Base-by-base conservation (phyloP, 2,888 invertebrate genomes). In the Diogma glabrata region DNA sequence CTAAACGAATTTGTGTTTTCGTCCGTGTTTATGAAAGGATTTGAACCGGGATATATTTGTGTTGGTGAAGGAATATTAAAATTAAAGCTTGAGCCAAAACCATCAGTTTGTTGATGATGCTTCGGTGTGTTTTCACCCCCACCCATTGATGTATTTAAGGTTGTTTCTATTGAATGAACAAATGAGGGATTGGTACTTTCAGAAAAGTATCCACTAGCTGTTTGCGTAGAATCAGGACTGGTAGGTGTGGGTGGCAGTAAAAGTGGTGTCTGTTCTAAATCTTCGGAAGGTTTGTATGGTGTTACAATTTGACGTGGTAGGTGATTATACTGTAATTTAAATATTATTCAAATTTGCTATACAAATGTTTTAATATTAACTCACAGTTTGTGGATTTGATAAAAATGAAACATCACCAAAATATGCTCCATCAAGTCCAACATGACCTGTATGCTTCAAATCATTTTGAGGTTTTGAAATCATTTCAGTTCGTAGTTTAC, bases 391-490 rank as follows among this genome's bases (percentile, higher is more conserved):
- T 3, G 69, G 64, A 54, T 64, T 70, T 45, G 69, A 69, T 16
- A 79, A 64, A 60, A 79, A 78, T 3, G 79, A 75, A 53, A 99
- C 82, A 68, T 99, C 94, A 3, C 97, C 97, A 69, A 99, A 99
- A 64, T 90, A 90, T 23, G 93, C 92, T 1, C 97, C 97, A 67
- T 99, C 97, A 40, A 94, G 76, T 1, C 97, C 97, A 10, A 99
- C 92, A 67, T 99, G 99, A 1, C 82, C 76, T 0, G 94, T 97
- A 67, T 99, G 99, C 62, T 94, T 90, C 17, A 97, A 80, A 67
- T 97, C 96, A 33, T 93, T 94, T 67, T 96, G 94, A 0, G 99
- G 97, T 54, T 88, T 84, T 47, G 95, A 94, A 62, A 97, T 99
- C 94, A 95, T 92, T 66, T 87, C 88, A 8, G 89, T 82, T 53